Base-by-base conservation (phyloP, 2,888 invertebrate genomes). In the Yponomeuta malinellus region DNA sequence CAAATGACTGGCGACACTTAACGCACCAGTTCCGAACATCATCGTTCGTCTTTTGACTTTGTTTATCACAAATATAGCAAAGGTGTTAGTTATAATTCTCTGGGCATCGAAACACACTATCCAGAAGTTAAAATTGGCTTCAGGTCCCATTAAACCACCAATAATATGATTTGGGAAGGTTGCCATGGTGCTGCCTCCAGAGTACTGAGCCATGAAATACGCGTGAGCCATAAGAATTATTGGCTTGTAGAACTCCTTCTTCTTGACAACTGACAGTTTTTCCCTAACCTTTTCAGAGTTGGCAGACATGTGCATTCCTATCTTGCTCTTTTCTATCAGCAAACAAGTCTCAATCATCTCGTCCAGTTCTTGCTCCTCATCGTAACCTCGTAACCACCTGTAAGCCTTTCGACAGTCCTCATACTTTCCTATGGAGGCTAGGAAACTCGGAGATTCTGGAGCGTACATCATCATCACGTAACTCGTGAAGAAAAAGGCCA, bases 381-480 rank as follows among this genome's bases (percentile, higher is more conserved):
- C 85, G 15, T 85, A 81, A 0, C 94, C 94, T 76, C 95, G 83
- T 63, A 94, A 89, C 90, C 93, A 94, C 71, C 85, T 83, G 23
- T 94, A 93, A 0, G 93, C 88, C 31, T 83, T 78, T 73, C 92
- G 88, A 4, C 95, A 94, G 70, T 94, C 92, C 0, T 89, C 88
- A 2, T 87, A 82, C 31, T 85, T 87, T 0, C 93, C 93, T 75
- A 90, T 93, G 0, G 93, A 87, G 0, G 94, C 89, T 12, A 95
- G 78, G 94, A 95, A 95, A 71, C 91, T 91, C 0, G 95, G 95
- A 8, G 95, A 93, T 83, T 96, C 95, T 0, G 94, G 94, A 0
- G 80, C 79, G 66, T 80, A 84, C 12, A 84, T 77, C 0, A 81
- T 84, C 81, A 89, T 84, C 4, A 84, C 31, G 5, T 94, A 79